These are phyloP conservation scores for Sylvietta virens DNA, from an alignment of 2,113 vertebrate genomes.

Conservation along the genomic window DNA sequence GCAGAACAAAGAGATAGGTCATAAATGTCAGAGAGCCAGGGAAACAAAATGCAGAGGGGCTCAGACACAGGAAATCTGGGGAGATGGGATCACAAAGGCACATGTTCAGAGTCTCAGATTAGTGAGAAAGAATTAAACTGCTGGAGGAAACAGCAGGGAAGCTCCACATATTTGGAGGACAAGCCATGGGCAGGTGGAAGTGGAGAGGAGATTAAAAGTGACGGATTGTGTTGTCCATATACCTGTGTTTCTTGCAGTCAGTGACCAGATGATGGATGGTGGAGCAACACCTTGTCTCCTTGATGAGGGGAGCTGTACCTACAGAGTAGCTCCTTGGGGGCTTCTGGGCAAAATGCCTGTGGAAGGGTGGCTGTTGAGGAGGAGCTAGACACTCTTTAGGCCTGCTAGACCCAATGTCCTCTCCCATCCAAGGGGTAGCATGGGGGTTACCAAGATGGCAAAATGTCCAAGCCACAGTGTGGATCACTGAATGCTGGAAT, in stretches of 20 bases:
- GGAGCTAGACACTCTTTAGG: neutral
- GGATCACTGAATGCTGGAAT: neutral
- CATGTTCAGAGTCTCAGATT: neutral
- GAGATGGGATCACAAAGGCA: neutral
- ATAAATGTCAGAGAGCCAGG: neutral
- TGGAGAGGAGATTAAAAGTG: neutral
- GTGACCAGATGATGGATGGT: neutral
- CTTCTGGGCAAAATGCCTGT: neutral
- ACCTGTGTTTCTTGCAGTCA: neutral
- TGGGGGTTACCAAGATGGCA: neutral
- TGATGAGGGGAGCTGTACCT: neutral
- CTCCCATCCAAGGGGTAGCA: neutral
- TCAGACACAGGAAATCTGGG: conserved; percentile 31
- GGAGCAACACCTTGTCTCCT: neutral
- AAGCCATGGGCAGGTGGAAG: neutral
- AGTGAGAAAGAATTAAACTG: neutral
- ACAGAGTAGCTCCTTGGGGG: neutral
- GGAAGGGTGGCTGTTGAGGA: neutral
- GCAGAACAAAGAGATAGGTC: neutral
- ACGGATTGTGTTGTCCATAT: neutral
- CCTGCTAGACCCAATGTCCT: neutral
- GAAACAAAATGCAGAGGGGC: neutral
- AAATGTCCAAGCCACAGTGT: neutral
- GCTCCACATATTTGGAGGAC: neutral
- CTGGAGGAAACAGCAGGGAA: neutral